A percentile compares a stretch with the other conserved stretches of the same genome.
These are phyloP conservation scores for silkworm (Bombyx mori) DNA, from an alignment of 1,140 invertebrate species.

Conservation along the genomic window DNA sequence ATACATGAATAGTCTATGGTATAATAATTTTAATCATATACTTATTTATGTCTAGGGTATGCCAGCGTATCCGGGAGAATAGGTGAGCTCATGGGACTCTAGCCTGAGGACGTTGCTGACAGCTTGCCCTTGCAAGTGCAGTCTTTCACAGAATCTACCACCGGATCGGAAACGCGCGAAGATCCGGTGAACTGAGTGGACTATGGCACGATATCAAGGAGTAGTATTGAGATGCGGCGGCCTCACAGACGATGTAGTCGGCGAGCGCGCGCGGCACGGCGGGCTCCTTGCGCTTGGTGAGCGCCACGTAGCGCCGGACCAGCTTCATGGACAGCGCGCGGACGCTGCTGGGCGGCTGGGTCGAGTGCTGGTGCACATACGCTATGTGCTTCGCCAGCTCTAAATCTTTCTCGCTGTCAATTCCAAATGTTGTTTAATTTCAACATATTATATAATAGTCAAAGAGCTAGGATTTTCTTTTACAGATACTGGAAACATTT, in stretches of 20 bases:
- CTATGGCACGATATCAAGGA: not conserved
- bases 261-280: conserved; percentile 88
- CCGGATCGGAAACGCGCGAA: no score
- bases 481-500: no score
- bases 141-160: no score
- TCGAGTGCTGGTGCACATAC: conserved; percentile 94
- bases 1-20: no score
- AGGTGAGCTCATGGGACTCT: no score
- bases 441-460: not conserved
- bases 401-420: conserved; percentile 85
- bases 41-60: no score
- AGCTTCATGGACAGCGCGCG: conserved; percentile 93
- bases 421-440: no score
- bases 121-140: no score
- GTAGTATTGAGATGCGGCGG: conserved; percentile 12
- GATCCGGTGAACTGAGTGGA: no score
- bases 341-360: conserved; percentile 85
- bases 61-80: no score
- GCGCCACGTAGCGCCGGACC: conserved; percentile 93
- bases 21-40: no score
- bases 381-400: conserved; percentile 97
- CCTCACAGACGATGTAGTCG: conserved; percentile 89
- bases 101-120: no score
- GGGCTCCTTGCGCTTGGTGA: conserved; percentile 93
- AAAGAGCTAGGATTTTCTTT: not conserved